Evolutionary conservation across 2,888 invertebrate species (phyloP).

Genomic region (Cristatella mucedo): DNA sequence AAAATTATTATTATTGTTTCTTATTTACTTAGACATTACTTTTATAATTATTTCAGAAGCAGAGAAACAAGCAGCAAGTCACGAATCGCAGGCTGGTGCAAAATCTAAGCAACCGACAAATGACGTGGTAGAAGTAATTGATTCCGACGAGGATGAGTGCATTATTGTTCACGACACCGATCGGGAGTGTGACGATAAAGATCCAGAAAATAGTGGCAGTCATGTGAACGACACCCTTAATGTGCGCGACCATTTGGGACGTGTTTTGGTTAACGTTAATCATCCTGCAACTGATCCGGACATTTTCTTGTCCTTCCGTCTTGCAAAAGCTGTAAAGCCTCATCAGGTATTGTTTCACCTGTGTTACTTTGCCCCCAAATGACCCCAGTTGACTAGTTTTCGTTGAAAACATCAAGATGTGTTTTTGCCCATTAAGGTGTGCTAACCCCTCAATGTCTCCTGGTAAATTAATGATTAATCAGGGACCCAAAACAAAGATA

Average conservation of each 20-base stretch:
- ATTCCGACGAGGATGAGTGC: slow-evolving; percentile 48
- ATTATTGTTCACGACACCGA: slow-evolving; percentile 39
- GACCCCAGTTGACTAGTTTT: too few species aligned
- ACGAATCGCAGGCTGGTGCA: too few species aligned
- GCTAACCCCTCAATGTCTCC: too few species aligned
- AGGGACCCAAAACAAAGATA: too few species aligned
- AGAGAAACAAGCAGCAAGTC: too few species aligned
- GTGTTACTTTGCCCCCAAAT: too few species aligned
- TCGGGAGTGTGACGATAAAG: slow-evolving; percentile 61
- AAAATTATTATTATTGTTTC: too few species aligned
- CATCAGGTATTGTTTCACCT: slow-evolving; percentile 86
- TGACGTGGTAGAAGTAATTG: slow-evolving; percentile 19
- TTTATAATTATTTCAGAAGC: too few species aligned
- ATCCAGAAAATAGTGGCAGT: slow-evolving; percentile 62
- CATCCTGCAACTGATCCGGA: slow-evolving; percentile 78
- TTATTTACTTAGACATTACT: too few species aligned
- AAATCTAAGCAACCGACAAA: not conserved
- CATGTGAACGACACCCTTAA: slow-evolving; percentile 85
- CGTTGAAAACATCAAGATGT: too few species aligned
- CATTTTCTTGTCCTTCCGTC: slow-evolving; percentile 72
- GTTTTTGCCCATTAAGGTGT: too few species aligned
- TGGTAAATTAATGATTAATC: too few species aligned
- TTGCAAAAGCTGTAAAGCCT: slow-evolving; percentile 76
- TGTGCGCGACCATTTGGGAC: slow-evolving; percentile 71
- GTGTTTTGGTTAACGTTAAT: slow-evolving; percentile 79